These are phyloP conservation scores for Cygnus atratus DNA, from an alignment of 2,113 vertebrate species.

Conservation along the genomic window DNA sequence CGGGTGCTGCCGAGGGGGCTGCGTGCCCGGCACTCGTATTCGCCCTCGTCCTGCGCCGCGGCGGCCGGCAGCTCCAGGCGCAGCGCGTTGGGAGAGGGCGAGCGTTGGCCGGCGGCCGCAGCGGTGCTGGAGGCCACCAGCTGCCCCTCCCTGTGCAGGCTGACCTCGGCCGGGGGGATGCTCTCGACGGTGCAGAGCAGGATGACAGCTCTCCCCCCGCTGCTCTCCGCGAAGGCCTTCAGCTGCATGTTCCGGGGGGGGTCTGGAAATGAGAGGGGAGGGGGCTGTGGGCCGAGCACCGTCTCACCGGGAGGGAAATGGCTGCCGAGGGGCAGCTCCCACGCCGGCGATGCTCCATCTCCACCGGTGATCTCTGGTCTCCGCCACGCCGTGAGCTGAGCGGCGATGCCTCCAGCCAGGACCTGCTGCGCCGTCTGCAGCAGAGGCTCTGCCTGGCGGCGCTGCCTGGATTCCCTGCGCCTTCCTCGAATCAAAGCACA, in stretches of 20 bases:
- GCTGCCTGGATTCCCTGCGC: fast-evolving
- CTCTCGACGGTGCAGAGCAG: slow-evolving; percentile 74
- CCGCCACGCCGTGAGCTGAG: not conserved
- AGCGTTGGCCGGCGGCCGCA: fast-evolving
- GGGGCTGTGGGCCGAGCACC: fast-evolving
- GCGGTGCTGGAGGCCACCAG: slow-evolving; percentile 34
- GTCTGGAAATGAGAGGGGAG: slow-evolving; percentile 21
- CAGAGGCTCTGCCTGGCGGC: not conserved
- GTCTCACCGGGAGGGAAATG: fast-evolving
- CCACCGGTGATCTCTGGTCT: not conserved
- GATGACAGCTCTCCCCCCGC: slow-evolving; percentile 19
- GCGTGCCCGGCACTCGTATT: slow-evolving; percentile 63
- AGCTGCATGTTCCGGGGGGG: slow-evolving; percentile 62
- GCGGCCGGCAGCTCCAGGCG: slow-evolving; percentile 60
- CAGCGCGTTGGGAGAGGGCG: slow-evolving; percentile 51
- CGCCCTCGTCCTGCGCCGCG: slow-evolving; percentile 30
- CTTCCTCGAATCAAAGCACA: fast-evolving
- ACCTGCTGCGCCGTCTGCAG: too few species aligned
- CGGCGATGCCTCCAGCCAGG: not conserved
- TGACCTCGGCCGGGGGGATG: slow-evolving; percentile 49
- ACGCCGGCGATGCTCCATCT: fast-evolving
- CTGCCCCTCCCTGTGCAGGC: slow-evolving; percentile 31
- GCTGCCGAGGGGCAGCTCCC: not conserved
- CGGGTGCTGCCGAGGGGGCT: slow-evolving; percentile 38
- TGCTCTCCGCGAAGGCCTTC: slow-evolving; percentile 67